Evolutionary conservation across 2,113 vertebrate genomes (phyloP).

Genomic region (Rhea pennata): DNA sequence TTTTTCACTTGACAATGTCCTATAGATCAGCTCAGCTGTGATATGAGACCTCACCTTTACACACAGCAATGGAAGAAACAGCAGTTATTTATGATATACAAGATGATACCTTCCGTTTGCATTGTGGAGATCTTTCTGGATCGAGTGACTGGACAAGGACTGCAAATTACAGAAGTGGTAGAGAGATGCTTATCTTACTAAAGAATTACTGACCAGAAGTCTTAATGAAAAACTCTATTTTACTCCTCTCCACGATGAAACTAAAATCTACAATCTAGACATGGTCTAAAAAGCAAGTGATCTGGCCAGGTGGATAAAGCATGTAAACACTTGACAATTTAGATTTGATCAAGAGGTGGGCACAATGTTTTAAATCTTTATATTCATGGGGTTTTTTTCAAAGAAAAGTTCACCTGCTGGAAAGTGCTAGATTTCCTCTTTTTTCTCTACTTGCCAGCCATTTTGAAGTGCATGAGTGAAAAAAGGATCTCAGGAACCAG

Average conservation of each 20-base stretch:
- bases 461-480: neutral
- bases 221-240: neutral
- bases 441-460: neutral
- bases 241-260: neutral
- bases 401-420: neutral
- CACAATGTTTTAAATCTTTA: neutral
- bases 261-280: neutral
- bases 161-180: neutral
- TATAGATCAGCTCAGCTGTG: neutral
- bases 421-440: neutral
- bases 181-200: neutral
- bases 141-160: neutral
- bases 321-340: neutral
- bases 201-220: neutral
- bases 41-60: neutral
- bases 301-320: neutral
- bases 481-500: neutral
- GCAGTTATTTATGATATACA: neutral
- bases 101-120: neutral
- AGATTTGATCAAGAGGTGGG: neutral
- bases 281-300: neutral
- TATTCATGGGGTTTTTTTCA: neutral
- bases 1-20: neutral
- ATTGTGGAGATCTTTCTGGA: neutral
- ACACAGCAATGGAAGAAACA: neutral